These are phyloP conservation scores for Amyelois transitella DNA, from an alignment of 1,140 invertebrate species.

Conservation along the genomic window DNA sequence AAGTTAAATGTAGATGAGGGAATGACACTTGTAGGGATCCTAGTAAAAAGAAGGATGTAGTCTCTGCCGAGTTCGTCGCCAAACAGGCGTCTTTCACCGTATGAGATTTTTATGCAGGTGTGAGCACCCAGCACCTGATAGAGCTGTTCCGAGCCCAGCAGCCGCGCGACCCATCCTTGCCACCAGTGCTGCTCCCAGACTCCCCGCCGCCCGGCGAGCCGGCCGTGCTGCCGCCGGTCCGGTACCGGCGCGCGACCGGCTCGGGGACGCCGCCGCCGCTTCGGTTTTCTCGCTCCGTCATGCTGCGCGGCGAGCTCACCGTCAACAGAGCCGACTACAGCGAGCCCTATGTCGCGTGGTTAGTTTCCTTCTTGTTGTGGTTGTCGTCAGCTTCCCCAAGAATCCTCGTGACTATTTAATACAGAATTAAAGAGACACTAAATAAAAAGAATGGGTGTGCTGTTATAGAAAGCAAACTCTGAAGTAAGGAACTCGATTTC, in stretches of 20 bases:
- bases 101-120: background rate
- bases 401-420: too few species aligned
- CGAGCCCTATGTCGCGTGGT: conserved; percentile 41
- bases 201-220: background rate
- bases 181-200: conserved; percentile 29
- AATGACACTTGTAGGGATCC: too few species aligned
- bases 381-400: too few species aligned
- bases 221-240: background rate
- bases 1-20: too few species aligned
- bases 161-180: conserved; percentile 27
- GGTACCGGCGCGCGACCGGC: background rate
- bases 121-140: conserved; percentile 30
- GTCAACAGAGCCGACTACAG: conserved; percentile 46
- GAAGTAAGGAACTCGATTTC: too few species aligned
- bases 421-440: too few species aligned
- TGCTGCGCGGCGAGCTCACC: conserved; percentile 33
- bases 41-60: too few species aligned
- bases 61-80: too few species aligned
- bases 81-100: too few species aligned
- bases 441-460: too few species aligned
- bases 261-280: conserved; percentile 14
- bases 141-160: conserved; percentile 36
- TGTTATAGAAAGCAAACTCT: too few species aligned
- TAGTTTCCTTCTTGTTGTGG: background rate
- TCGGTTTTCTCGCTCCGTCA: conserved; percentile 26